These are phyloP conservation scores for Germaria angustata DNA, from an alignment of 2,888 invertebrate species.

Conservation along the genomic window DNA sequence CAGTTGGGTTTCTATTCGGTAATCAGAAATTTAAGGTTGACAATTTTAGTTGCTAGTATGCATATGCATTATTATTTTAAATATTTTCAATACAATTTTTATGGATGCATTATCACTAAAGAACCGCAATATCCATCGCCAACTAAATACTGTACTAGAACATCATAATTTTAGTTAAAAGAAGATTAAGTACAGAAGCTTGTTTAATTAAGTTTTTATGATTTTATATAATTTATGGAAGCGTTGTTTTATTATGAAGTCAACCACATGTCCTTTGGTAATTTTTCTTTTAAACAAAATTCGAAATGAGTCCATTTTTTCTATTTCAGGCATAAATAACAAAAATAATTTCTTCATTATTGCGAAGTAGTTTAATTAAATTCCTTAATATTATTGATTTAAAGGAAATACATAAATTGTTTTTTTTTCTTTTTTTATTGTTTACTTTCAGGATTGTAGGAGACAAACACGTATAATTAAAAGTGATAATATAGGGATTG, in stretches of 20 bases:
- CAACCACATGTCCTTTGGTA: not conserved
- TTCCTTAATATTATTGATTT: not conserved
- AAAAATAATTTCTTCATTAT: not conserved
- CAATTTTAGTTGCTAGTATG: too few species aligned
- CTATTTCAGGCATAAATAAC: not conserved
- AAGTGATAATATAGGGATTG: not conserved
- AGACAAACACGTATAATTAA: not conserved
- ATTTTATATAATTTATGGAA: not conserved
- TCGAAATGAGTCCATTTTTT: not conserved
- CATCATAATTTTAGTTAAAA: too few species aligned
- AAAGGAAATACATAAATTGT: not conserved
- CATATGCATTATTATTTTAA: too few species aligned
- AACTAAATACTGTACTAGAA: too few species aligned
- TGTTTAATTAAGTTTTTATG: too few species aligned
- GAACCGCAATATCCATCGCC: too few species aligned
- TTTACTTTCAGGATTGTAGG: conserved; percentile 32
- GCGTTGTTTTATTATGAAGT: not conserved
- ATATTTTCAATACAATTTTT: too few species aligned
- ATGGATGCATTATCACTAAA: too few species aligned
- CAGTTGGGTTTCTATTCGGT: too few species aligned
- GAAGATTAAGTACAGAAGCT: too few species aligned
- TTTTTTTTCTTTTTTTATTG: conserved; percentile 6
- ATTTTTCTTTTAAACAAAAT: not conserved
- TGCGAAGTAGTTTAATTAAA: not conserved
- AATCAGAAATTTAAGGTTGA: too few species aligned